Percentiles rank a stretch among this genome's conserved stretches.
Conservation (phyloP, 1,140 invertebrate species). For the Anastatus disparis region DNA sequence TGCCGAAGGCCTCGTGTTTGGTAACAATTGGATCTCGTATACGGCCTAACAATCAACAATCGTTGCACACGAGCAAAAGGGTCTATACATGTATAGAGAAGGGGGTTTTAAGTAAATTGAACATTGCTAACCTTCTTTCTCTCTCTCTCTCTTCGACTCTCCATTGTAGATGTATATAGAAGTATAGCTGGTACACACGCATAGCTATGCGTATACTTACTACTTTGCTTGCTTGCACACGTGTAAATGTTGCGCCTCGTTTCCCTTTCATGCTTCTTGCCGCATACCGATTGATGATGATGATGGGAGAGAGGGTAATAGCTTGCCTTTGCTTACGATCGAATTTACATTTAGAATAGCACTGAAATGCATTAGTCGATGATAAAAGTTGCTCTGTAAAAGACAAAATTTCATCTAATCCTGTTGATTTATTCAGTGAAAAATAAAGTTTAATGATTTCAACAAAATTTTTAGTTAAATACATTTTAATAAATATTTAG, state of each 20-base stretch:
- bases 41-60: conserved; percentile 3
- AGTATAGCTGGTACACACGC: neutral
- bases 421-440: too few relatives aligned
- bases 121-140: conserved; percentile 19
- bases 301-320: neutral
- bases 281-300: conserved; percentile 3
- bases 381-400: too few relatives aligned
- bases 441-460: too few relatives aligned
- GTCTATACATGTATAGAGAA: neutral
- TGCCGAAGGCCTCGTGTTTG: conserved; percentile 39
- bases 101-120: conserved; percentile 45
- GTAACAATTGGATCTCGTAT: conserved; percentile 39
- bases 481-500: too few relatives aligned
- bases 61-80: neutral
- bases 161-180: too few relatives aligned
- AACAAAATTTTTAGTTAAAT: too few relatives aligned
- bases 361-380: too few relatives aligned
- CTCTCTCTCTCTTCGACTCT: too few relatives aligned
- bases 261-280: neutral
- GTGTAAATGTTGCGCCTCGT: neutral
- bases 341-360: too few relatives aligned
- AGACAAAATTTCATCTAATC: too few relatives aligned
- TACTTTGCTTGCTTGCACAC: neutral
- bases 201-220: neutral
- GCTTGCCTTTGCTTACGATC: too few relatives aligned